Percentiles rank a stretch among this genome's conserved stretches.
phyloP scores from a whole-genome alignment of 2,113 vertebrate genomes.

The Tragelaphus buxtoni region DNA sequence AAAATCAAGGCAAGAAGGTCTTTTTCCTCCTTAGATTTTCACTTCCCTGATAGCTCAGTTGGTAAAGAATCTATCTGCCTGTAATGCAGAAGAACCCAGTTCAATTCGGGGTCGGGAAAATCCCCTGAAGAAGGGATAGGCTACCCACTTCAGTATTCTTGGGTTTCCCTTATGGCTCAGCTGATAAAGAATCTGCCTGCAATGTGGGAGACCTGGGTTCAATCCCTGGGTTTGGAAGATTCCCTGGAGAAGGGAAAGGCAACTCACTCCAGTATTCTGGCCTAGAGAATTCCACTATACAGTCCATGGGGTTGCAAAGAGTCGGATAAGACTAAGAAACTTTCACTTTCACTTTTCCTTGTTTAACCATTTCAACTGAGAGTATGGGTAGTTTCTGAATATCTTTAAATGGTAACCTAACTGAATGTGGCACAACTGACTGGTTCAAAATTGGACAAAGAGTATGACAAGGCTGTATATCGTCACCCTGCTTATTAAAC shows the following conservation, averaged over 20 bases:
- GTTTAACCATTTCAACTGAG: not conserved
- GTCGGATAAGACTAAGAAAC: not conserved
- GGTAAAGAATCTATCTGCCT: not conserved
- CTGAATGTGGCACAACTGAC: not conserved
- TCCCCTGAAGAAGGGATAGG: not conserved
- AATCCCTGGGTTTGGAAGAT: not conserved
- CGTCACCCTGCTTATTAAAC: not conserved
- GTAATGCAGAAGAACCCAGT: not conserved
- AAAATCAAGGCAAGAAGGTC: not conserved
- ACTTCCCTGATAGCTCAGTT: not conserved
- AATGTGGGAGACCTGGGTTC: not conserved
- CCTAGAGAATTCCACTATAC: not conserved
- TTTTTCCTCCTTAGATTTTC: constrained; percentile 6
- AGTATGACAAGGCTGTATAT: not conserved
- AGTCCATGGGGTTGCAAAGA: not conserved
- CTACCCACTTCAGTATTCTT: not conserved
- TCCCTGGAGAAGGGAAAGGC: not conserved
- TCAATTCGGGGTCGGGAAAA: not conserved
- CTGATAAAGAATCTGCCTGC: not conserved
- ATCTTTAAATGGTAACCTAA: not conserved
- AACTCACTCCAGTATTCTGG: not conserved
- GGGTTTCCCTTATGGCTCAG: not conserved
- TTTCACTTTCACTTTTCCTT: not conserved
- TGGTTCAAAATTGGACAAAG: not conserved
- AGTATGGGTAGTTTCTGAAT: not conserved